Base-by-base conservation (phyloP, 2,113 vertebrate genomes). In the Caretta caretta region DNA sequence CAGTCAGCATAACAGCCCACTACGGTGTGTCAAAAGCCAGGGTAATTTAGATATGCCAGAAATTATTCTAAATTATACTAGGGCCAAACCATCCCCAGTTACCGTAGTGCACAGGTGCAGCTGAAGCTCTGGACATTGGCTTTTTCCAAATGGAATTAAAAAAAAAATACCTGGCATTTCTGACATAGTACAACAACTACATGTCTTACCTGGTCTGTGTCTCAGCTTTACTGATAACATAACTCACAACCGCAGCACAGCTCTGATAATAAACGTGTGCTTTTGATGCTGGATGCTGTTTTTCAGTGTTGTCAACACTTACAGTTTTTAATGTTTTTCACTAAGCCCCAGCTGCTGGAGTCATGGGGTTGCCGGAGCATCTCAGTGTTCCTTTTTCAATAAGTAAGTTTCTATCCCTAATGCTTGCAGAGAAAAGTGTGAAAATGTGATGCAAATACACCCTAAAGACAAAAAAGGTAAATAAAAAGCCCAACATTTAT, bases 371-470 rank as follows among this genome's bases (percentile, higher is more conserved):
- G 38, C 38, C 46, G 42, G 38, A 76, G 72, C 27, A 42, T 25
- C 72, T 76, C 69, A 42, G 22, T 25, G n/a, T 12, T 76, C 19
- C 29, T 76, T 76, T 42, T 42, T 25, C 12, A 76, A 46, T 42
- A 76, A 76, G 5, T 22, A 13, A 46, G 38, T 24, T 25, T 24
- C 22, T 75, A 22, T 9, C 69, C n/a, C 38, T 24, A 10, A 42
- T 75, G 69, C n/a, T 42, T 42, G 38, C 69, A 75, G 19, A 75
- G 69, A 75, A 75, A 42, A 75, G 38, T 42, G 9, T 25, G 22
- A 86, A 92, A 94, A 86, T 22, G 20, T 84, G 42, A 82, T 89
- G 69, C 87, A 90, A 95, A 89, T 5, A 24, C 51, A 80, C 38
- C 29, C 65, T 5, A 62, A 80, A 56, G 14, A 69, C 62, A 20